A percentile compares a stretch with the other conserved stretches of the same genome.
These are phyloP conservation scores for Clarias fuscus DNA, from an alignment of 2,797 vertebrate species.

Conservation along the genomic window DNA sequence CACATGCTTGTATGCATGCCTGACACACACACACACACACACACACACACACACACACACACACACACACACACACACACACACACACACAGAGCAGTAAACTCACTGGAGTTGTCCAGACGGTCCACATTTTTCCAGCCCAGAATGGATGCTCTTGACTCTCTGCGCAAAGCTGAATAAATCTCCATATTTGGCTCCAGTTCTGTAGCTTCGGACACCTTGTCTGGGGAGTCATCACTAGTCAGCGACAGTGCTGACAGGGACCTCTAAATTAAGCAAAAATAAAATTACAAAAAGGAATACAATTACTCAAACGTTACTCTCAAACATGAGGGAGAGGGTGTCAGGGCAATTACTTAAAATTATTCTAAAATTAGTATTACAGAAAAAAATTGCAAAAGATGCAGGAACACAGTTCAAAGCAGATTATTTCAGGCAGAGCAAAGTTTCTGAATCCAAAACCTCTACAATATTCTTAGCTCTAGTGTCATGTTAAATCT, in stretches of 20 bases:
- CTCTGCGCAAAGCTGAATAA: conserved; percentile 75
- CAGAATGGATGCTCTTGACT: conserved; percentile 69
- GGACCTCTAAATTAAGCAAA: conserved; percentile 64
- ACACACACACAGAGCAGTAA: neutral
- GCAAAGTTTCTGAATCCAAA: conserved; percentile 17
- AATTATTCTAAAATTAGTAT: neutral
- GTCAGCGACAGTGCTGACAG: conserved; percentile 67
- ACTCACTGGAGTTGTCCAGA: conserved; percentile 84
- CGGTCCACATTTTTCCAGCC: conserved; percentile 85
- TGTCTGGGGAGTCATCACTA: conserved; percentile 57
- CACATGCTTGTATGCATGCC: too few relatives aligned
- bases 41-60: too few relatives aligned
- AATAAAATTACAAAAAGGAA: neutral
- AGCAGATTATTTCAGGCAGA: neutral
- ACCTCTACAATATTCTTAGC: conserved; percentile 6
- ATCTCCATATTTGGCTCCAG: conserved; percentile 61
- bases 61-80: too few relatives aligned
- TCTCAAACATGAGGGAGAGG: neutral
- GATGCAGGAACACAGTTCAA: too few relatives aligned
- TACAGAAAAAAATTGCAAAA: too few relatives aligned
- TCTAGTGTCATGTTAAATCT: neutral
- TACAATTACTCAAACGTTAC: neutral
- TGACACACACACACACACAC: too few relatives aligned
- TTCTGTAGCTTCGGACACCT: conserved; percentile 64
- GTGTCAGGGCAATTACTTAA: neutral